phyloP scores from a whole-genome alignment of 1,140 invertebrate species.

The Oryctes rhinoceros region DNA sequence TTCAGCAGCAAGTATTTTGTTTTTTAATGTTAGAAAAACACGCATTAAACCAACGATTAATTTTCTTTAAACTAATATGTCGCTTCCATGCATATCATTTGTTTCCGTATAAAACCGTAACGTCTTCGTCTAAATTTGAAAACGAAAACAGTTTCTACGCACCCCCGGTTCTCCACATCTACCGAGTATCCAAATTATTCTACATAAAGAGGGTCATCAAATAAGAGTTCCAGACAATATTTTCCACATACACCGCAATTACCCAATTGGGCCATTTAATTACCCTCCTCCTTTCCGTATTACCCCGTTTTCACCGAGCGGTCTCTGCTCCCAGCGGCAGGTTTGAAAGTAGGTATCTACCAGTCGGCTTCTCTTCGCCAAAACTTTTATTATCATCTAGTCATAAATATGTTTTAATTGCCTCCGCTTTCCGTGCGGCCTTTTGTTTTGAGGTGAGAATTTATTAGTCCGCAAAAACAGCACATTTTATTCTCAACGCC shows the following conservation, averaged over 20 bases:
- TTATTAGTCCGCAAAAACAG: neutral
- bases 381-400: conserved; percentile 9
- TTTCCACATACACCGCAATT: neutral
- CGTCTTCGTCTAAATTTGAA: too few relatives aligned
- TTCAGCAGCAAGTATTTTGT: too few relatives aligned
- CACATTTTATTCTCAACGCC: neutral
- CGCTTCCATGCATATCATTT: too few relatives aligned
- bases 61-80: too few relatives aligned
- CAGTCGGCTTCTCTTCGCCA: neutral
- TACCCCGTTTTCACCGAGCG: neutral
- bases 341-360: neutral
- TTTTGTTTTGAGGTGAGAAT: conserved; percentile 5
- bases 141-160: too few relatives aligned
- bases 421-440: neutral
- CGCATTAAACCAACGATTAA: too few relatives aligned
- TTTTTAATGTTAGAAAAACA: too few relatives aligned
- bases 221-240: neutral
- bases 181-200: too few relatives aligned
- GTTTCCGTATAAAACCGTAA: too few relatives aligned
- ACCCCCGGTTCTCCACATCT: too few relatives aligned
- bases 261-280: neutral
- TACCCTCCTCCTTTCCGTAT: neutral
- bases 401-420: conserved; percentile 20
- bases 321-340: neutral
- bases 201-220: neutral